phyloP scores from a whole-genome alignment of 2,113 vertebrate species.

The Oriolus oriolus region DNA sequence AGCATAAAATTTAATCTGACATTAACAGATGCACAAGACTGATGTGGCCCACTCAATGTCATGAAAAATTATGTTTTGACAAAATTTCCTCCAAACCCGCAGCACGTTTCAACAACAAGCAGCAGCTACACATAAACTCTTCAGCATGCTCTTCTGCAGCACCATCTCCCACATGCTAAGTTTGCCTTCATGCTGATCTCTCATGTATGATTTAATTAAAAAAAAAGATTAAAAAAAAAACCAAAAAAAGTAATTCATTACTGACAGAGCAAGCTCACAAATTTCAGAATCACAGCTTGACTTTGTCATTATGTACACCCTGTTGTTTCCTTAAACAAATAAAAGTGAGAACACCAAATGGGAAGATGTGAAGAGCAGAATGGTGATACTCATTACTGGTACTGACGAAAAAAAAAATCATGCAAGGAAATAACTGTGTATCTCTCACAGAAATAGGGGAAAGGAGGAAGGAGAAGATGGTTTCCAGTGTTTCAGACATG shows the following conservation, averaged over 20 bases:
- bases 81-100: neutral
- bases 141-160: neutral
- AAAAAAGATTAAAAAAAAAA: neutral
- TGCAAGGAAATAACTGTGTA: neutral
- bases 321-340: neutral
- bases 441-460: neutral
- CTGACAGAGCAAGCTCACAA: neutral
- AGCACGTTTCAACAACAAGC: neutral
- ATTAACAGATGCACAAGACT: neutral
- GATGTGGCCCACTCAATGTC: fast-evolving
- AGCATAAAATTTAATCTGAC: neutral
- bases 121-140: neutral
- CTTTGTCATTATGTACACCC: neutral
- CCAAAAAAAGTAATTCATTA: neutral
- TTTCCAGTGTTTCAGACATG: neutral
- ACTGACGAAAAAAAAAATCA: neutral
- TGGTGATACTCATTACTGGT: neutral
- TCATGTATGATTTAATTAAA: neutral
- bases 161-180: neutral
- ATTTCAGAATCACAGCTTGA: neutral
- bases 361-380: neutral
- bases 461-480: neutral
- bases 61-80: neutral
- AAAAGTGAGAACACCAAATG: neutral
- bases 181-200: neutral